Conservation (phyloP, 2,797 vertebrate genomes). For the Chiroxiphia lanceolata region DNA sequence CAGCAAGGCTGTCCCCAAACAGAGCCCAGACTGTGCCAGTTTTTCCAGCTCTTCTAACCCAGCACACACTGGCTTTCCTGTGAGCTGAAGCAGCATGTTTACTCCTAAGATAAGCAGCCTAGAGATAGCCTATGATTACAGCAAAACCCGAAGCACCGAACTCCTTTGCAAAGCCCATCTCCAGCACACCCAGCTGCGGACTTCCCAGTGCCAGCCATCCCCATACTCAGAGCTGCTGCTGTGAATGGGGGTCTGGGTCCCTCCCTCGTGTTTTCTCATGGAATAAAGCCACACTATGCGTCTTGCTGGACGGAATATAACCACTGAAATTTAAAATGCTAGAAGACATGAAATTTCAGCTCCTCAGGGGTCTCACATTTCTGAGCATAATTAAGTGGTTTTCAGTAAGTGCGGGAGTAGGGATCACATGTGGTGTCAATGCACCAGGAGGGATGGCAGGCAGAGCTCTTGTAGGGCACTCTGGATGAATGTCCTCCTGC, state of each 20-base stretch:
- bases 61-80: not conserved
- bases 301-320: not conserved
- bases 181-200: not conserved
- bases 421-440: rapidly evolving
- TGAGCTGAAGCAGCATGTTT: not conserved
- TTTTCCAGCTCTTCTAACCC: constrained; percentile 4
- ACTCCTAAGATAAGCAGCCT: not conserved
- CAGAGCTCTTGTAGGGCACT: not conserved
- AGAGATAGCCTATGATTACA: not conserved
- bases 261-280: rapidly evolving
- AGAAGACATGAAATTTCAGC: not conserved
- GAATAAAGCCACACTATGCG: not conserved
- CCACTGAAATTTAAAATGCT: not conserved
- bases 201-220: not conserved
- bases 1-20: not conserved
- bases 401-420: not conserved
- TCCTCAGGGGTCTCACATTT: not conserved
- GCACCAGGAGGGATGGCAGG: not conserved
- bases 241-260: not conserved
- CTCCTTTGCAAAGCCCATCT: not conserved
- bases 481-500: not conserved
- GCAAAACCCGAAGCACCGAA: not conserved
- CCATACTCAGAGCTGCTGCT: not conserved
- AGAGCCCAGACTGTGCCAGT: not conserved
- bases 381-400: not conserved